phyloP scores from a whole-genome alignment of 2,797 vertebrate species.

The Enteromius fasciolatus region DNA sequence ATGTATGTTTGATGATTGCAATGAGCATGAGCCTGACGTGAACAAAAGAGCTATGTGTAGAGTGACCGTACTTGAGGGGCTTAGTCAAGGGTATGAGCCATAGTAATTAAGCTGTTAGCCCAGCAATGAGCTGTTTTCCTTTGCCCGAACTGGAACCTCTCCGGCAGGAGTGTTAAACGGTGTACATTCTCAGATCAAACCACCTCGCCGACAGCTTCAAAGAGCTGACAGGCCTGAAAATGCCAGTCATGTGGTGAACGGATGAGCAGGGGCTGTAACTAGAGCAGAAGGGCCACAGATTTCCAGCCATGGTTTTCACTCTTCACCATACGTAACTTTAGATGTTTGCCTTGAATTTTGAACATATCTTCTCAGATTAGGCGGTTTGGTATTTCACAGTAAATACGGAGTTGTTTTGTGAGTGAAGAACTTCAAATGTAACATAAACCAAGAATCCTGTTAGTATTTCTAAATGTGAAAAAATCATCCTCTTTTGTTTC shows the following conservation, averaged over 20 bases:
- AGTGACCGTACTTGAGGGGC: conserved; percentile 34
- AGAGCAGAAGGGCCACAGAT: conserved; percentile 74
- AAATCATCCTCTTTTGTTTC: background rate
- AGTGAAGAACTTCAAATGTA: background rate
- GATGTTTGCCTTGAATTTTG: conserved; percentile 20
- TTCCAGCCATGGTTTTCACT: conserved; percentile 65
- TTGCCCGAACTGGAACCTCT: conserved; percentile 59
- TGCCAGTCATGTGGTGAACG: conserved; percentile 70
- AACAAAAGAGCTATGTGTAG: conserved; percentile 51
- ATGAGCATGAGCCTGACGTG: conserved; percentile 17
- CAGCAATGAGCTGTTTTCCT: conserved; percentile 45
- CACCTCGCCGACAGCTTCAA: conserved; percentile 78
- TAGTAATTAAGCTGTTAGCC: conserved; percentile 53
- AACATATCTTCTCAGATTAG: conserved; percentile 8
- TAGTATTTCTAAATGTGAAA: background rate
- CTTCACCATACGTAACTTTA: conserved; percentile 35
- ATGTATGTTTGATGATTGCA: conserved; percentile 45
- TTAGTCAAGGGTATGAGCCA: conserved; percentile 38
- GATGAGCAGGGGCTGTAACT: conserved; percentile 65
- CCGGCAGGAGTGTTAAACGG: conserved; percentile 68
- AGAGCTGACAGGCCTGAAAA: conserved; percentile 81
- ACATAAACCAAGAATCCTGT: background rate
- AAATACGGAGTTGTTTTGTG: background rate
- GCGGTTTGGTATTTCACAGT: background rate
- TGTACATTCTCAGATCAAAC: conserved; percentile 76